Conservation (phyloP, 2,888 invertebrate species). For the Pedicia rivosa region DNA sequence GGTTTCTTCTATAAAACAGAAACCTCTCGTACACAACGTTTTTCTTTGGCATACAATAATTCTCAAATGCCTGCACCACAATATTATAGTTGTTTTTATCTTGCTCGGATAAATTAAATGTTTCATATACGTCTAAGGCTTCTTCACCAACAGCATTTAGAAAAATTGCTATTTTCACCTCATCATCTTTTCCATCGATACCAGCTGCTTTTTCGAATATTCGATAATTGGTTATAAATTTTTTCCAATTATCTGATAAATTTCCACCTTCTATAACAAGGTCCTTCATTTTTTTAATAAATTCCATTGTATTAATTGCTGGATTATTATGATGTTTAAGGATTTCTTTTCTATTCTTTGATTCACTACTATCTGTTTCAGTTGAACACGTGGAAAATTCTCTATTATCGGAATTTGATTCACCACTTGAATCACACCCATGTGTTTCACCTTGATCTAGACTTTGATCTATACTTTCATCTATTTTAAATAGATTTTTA, state of each 20-base stretch:
- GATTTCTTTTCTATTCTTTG: too few relatives aligned
- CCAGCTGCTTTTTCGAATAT: background rate
- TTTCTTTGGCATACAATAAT: slow-evolving; percentile 6
- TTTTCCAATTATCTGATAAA: slow-evolving; percentile 1
- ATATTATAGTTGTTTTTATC: background rate
- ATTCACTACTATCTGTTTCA: too few relatives aligned
- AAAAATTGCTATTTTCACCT: background rate
- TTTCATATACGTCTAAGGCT: background rate
- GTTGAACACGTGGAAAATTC: too few relatives aligned
- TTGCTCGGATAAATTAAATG: background rate
- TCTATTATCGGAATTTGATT: too few relatives aligned
- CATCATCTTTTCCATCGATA: background rate
- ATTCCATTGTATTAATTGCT: too few relatives aligned
- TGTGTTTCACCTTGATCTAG: too few relatives aligned
- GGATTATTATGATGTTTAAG: too few relatives aligned
- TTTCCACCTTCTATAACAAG: too few relatives aligned
- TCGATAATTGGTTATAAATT: background rate
- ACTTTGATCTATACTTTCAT: too few relatives aligned
- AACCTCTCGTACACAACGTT: slow-evolving; percentile 6
- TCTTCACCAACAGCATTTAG: slow-evolving; percentile 5
- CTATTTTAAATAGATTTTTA: too few relatives aligned
- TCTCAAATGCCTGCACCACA: background rate
- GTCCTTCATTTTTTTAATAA: too few relatives aligned
- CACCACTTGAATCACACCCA: too few relatives aligned
- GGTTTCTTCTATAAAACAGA: slow-evolving; percentile 3